phyloP scores from a whole-genome alignment of 2,797 vertebrate genomes.

The Chaunax sp. region DNA sequence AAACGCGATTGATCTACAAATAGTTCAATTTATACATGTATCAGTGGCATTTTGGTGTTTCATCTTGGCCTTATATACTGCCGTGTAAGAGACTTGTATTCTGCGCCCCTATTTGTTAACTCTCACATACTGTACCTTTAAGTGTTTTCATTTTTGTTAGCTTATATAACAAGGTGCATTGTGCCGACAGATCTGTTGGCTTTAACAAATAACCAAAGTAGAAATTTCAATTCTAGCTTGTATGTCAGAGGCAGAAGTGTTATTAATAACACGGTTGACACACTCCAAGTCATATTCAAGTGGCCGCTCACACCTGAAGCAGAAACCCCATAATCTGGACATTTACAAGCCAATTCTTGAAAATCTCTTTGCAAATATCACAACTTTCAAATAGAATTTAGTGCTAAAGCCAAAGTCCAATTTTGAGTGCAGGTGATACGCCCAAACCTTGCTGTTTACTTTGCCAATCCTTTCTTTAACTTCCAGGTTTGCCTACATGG shows the following conservation, averaged over 20 bases:
- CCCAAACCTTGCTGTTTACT: neutral
- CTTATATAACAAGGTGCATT: neutral
- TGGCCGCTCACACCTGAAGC: neutral
- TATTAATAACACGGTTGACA: neutral
- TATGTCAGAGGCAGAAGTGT: conserved; percentile 2
- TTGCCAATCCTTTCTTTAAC: neutral
- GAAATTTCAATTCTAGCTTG: conserved; percentile 1
- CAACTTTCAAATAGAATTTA: neutral
- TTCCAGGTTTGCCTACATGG: neutral
- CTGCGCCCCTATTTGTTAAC: no score
- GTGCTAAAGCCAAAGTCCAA: no score
- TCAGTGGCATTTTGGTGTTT: no score
- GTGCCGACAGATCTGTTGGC: neutral
- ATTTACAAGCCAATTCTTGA: no score
- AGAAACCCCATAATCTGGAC: neutral
- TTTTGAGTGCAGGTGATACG: no score
- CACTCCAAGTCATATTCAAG: neutral
- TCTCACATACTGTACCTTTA: neutral
- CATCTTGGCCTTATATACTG: no score
- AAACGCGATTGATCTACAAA: no score
- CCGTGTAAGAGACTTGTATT: no score
- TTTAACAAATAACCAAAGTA: conserved; percentile 1
- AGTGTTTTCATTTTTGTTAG: conserved; percentile 12
- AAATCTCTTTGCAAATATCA: neutral
- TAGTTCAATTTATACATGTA: no score